Evolutionary conservation across 2,888 invertebrate species (phyloP), one percentile per base, ranked within the genome.

Genomic region (Mythimna impura): DNA sequence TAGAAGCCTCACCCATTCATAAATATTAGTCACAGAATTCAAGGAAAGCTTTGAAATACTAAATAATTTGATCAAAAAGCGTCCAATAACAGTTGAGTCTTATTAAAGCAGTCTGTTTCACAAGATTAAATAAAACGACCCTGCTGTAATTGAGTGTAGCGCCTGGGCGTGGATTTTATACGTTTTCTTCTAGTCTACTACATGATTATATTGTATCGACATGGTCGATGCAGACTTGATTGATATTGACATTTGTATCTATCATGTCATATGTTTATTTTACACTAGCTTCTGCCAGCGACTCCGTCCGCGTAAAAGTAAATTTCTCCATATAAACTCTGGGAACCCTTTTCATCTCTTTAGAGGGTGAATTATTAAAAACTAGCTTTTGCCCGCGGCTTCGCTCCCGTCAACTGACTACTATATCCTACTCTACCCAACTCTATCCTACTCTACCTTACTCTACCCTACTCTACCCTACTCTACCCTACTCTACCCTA

Each of bases 71-170:
- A 71, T 78, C 17, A 71, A 75, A 75, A 34, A 80, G 43, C 30
- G 36, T 63, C 55, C 22, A 76, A 73, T 71, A 76, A 62, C 60
- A 58, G 54, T 74, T 57, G 9, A 55, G 30, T 69, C 25, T 68
- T 71, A 73, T 72, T 73, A 81, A 60, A 81, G 54, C 62, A 70
- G 60, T 71, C 69, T 43, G 65, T 71, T 70, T 61, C 57, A 66
- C 57, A 62, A 80, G 77, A 78, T 82, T 78, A 82, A 84, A 86
- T 81, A 66, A 71, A 80, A 78, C 83, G 87, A 82, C 86, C 83
- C 79, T 78, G 80, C 34, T 58, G 30, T 68, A 82, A 83, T 85
- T 78, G 82, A 70, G 34, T 76, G 55, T 60, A 78, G 84, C 82
- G 82, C 73, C 86, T 70, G 73, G 58, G 22, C 50, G 57, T 47